Percentiles rank a stretch among this genome's conserved stretches.
phyloP scores from a whole-genome alignment of 1,140 invertebrate genomes.

The Delia radicum region DNA sequence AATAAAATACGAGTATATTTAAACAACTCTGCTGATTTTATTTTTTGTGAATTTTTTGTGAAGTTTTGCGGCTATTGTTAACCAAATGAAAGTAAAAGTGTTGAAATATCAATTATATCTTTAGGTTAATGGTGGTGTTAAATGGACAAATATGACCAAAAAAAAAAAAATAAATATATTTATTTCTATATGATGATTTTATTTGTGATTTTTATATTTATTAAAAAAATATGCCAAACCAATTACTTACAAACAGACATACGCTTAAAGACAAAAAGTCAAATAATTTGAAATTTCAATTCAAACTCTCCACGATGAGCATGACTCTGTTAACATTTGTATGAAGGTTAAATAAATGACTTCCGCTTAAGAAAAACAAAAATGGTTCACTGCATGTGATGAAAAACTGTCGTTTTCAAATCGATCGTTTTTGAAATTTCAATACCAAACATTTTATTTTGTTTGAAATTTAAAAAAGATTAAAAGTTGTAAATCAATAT shows the following conservation, averaged over 20 bases:
- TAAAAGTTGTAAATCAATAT: no score
- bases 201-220: not conserved
- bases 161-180: no score
- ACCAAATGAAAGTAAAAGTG: slow-evolving; percentile 14
- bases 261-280: not conserved
- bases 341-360: not conserved
- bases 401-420: no score
- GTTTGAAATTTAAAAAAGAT: no score
- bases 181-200: no score
- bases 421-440: no score
- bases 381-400: no score
- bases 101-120: slow-evolving; percentile 17
- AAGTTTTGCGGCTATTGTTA: not conserved
- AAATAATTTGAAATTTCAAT: not conserved
- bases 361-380: not conserved
- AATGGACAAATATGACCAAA: not conserved
- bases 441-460: no score
- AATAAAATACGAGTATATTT: not conserved
- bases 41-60: not conserved
- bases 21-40: not conserved
- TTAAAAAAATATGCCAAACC: not conserved
- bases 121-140: not conserved
- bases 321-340: not conserved
- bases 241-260: not conserved
- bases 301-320: not conserved